Conservation (phyloP, 2,797 vertebrate genomes). For the Tympanoctomys barrerae region DNA sequence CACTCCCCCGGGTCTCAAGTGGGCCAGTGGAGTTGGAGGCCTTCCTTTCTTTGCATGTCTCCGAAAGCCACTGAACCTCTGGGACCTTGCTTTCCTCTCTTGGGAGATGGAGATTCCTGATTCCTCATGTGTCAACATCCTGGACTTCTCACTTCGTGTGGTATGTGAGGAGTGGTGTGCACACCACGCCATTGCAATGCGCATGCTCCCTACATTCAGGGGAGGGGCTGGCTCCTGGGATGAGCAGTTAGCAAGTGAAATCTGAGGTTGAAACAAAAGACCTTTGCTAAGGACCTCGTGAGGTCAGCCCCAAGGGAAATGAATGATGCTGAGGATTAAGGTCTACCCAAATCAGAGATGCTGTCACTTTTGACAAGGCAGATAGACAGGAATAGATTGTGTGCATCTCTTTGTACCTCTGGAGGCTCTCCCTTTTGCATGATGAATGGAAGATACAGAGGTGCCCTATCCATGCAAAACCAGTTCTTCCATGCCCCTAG, state of each 20-base stretch:
- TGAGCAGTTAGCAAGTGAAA: background rate
- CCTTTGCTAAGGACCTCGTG: background rate
- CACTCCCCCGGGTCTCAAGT: fast-evolving
- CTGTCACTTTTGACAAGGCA: background rate
- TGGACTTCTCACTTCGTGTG: background rate
- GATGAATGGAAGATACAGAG: background rate
- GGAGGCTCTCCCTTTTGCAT: background rate
- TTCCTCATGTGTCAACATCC: no score
- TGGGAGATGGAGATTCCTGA: background rate
- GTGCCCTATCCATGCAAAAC: fast-evolving
- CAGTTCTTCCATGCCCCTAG: fast-evolving
- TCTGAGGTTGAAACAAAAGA: background rate
- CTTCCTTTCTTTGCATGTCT: background rate
- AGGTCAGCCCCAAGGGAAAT: background rate
- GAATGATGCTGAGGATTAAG: background rate
- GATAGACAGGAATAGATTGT: background rate
- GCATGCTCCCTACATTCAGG: fast-evolving
- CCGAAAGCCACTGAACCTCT: background rate
- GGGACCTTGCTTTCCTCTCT: background rate
- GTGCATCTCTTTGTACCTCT: background rate
- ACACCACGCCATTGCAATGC: fast-evolving
- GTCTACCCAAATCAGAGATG: background rate
- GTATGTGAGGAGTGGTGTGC: fast-evolving
- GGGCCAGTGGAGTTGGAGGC: no score
- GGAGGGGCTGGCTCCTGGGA: background rate